phyloP scores from a whole-genome alignment of 2,113 vertebrate genomes.

The Dicrurus megarhynchus region DNA sequence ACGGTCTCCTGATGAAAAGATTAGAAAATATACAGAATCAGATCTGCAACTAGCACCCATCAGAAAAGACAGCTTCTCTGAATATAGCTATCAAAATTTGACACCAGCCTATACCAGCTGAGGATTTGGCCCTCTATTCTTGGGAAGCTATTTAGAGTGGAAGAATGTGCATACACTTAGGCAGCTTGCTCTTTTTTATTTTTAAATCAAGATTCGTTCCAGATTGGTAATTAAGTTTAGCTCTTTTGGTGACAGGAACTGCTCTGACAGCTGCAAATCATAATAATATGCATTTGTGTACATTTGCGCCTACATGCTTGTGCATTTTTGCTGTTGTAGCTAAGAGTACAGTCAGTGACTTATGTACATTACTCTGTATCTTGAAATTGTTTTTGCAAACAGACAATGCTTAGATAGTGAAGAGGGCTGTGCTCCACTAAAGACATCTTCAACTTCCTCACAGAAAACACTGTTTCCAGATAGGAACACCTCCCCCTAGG shows the following conservation, averaged over 20 bases:
- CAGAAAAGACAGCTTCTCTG: neutral
- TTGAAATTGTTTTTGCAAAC: neutral
- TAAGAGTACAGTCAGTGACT: neutral
- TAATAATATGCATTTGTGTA: neutral
- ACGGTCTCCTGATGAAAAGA: neutral
- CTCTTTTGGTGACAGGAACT: neutral
- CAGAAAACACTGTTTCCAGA: neutral
- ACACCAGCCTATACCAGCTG: neutral
- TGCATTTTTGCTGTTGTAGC: neutral
- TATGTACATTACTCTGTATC: neutral
- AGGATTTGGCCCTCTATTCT: neutral
- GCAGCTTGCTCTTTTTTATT: conserved; percentile 6
- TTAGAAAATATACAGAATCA: neutral
- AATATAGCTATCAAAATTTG: neutral
- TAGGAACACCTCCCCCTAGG: neutral
- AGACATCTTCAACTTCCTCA: neutral
- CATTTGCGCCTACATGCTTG: neutral
- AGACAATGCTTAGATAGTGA: neutral
- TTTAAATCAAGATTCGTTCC: neutral
- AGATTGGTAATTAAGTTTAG: conserved; percentile 41
- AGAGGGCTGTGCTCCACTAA: neutral
- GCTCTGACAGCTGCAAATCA: conserved; percentile 31
- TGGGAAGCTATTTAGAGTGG: neutral
- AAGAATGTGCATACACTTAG: neutral
- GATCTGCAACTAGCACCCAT: neutral